A percentile compares a stretch with the other conserved stretches of the same genome.
These are phyloP conservation scores for Myopa testacea DNA, from an alignment of 2,888 invertebrate genomes.

Conservation along the genomic window DNA sequence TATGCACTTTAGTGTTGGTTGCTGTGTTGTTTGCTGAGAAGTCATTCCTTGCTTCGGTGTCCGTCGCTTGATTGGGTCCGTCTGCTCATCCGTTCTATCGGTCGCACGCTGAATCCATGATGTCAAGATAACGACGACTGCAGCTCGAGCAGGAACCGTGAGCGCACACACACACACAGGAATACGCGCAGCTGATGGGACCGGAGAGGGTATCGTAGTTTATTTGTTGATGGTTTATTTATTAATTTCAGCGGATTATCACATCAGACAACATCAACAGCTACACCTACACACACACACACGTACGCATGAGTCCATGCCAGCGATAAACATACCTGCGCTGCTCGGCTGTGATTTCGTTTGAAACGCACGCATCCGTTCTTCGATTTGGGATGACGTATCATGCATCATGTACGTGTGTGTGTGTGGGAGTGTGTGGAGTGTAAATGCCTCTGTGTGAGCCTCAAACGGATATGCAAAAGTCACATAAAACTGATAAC, in stretches of 20 bases:
- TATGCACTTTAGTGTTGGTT: not conserved
- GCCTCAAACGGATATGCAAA: constrained; percentile 47
- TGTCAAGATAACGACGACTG: constrained; percentile 33
- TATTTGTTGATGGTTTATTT: constrained; percentile 67
- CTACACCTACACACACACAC: not conserved
- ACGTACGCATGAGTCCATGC: not conserved
- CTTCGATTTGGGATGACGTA: constrained; percentile 12
- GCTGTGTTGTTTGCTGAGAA: constrained; percentile 19
- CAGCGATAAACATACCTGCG: not conserved
- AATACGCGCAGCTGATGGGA: not conserved
- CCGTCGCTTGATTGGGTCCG: constrained; percentile 14
- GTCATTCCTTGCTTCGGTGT: constrained; percentile 19
- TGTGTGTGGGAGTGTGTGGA: not conserved
- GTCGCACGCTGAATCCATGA: constrained; percentile 2
- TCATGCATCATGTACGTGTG: not conserved
- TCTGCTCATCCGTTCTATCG: not conserved
- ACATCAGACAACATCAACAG: constrained; percentile 63
- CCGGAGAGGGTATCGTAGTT: constrained; percentile 52
- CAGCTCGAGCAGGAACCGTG: not conserved
- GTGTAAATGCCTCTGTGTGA: not conserved
- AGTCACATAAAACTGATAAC: not conserved
- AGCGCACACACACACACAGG: not conserved
- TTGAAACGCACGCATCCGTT: not conserved
- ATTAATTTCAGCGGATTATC: constrained; percentile 67
- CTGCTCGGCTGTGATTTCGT: not conserved